A percentile compares a stretch with the other conserved stretches of the same genome.
These are phyloP conservation scores for Choloepus didactylus DNA, from an alignment of 2,797 vertebrate genomes.

Conservation along the genomic window DNA sequence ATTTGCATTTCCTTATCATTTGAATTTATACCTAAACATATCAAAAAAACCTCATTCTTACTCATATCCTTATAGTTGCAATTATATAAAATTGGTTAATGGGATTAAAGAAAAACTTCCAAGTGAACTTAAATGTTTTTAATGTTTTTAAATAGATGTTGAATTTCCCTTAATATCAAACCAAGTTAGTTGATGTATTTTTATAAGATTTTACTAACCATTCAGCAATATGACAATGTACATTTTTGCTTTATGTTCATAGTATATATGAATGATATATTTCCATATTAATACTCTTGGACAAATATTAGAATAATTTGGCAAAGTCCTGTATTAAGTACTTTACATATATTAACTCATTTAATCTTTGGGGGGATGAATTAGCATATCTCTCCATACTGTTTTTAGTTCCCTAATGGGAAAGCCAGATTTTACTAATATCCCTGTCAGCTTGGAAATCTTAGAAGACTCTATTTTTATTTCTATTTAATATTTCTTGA, in stretches of 20 bases:
- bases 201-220: not conserved
- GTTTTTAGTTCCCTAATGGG: not conserved
- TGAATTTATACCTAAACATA: not conserved
- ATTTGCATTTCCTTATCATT: not conserved
- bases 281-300: not conserved
- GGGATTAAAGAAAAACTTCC: not conserved
- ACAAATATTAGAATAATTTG: not conserved
- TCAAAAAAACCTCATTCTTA: not conserved
- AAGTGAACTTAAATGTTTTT: not conserved
- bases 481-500: not conserved
- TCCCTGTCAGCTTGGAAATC: not conserved
- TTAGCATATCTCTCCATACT: not conserved
- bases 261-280: not conserved
- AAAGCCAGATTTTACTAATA: not conserved
- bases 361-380: not conserved
- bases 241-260: not conserved
- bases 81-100: not conserved
- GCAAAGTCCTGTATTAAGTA: not conserved
- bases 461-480: slow-evolving; percentile 19
- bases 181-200: not conserved
- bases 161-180: not conserved
- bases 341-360: not conserved
- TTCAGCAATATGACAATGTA: not conserved
- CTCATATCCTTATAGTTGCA: not conserved
- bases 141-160: not conserved